phyloP scores from a whole-genome alignment of 2,888 invertebrate species.

The Nemurella pictetii region DNA sequence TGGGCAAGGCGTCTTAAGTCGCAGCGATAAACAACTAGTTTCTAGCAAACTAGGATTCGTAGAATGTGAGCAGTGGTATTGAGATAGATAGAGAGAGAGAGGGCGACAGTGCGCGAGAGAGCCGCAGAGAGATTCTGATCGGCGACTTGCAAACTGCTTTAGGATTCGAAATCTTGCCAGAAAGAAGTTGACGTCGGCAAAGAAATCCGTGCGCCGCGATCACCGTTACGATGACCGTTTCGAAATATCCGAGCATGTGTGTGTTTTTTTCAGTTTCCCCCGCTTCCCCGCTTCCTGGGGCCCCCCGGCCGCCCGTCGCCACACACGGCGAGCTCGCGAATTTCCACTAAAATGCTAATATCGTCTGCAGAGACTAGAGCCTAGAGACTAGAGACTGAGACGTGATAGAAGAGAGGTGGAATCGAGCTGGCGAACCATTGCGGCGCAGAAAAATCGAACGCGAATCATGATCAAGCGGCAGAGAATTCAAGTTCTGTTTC shows the following conservation, averaged over 20 bases:
- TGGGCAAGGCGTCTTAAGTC: no score
- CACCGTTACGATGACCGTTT: not conserved
- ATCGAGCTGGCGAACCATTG: not conserved
- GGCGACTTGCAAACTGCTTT: constrained; percentile 23
- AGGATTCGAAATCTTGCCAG: constrained; percentile 17
- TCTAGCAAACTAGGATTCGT: not conserved
- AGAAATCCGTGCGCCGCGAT: not conserved
- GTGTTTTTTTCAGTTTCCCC: not conserved
- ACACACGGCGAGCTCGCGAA: not conserved
- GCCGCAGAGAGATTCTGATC: constrained; percentile 22
- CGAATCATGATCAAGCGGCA: no score
- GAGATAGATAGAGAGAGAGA: not conserved
- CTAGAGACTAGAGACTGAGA: no score
- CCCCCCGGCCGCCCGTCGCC: no score
- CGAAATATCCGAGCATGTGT: not conserved
- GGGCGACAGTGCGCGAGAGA: not conserved
- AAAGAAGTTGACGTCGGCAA: not conserved
- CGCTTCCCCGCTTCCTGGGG: not conserved
- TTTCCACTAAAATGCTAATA: not conserved
- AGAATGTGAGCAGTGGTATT: not conserved
- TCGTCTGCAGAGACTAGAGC: no score
- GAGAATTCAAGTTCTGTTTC: not conserved
- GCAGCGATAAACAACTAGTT: not conserved
- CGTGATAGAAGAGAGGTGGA: no score
- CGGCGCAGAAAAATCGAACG: not conserved